Evolutionary conservation across 2,797 vertebrate species (phyloP), one percentile per base, ranked within the genome.

Genomic region (Oreochromis grahami): DNA sequence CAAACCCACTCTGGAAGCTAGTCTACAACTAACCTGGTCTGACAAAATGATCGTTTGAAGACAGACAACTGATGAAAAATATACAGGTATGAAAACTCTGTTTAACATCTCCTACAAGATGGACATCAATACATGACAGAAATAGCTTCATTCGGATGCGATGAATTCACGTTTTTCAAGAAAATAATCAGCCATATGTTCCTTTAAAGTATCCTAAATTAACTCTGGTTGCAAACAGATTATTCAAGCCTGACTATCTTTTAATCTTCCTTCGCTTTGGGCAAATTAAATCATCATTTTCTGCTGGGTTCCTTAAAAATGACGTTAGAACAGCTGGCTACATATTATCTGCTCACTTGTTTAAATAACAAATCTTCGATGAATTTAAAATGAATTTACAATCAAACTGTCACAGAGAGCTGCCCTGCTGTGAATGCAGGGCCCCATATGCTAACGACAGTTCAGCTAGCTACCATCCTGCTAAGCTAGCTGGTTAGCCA

Each of bases 371-470:
- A 1, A 7, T 4, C 3, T 72, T 72, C 65, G 41, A 24, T 5
- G 0, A 26, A 17, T 79, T 9, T 2, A 8, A 76, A 2, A 45
- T 6, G 6, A 32, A 36, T 87, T 79, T 15, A 12, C 3, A 51
- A n/a, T 13, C 4, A 72, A 74, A 50, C 8, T 29, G 38, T 12
- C 15, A 48, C 2, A 52, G 84, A 58, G 53, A 19, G 15, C 21
- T 79, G 15, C 58, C 87, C 10, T 80, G 3, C 14, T 87, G 52
- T 91, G 90, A 93, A 94, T 92, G 88, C 77, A 92, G 80, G 85
- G 94, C 93, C 92, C 93, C 91, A 80, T 86, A 91, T 90, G 91
- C 91, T 93, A 94, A 87, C 92, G 81, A 77, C 81, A 87, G 34
- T 85, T 89, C 81, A 82, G 93, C 94, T 93, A 94, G 87, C 88